Evolutionary conservation across 2,113 vertebrate genomes (phyloP).

Genomic region (Gracilinanus agilis): DNA sequence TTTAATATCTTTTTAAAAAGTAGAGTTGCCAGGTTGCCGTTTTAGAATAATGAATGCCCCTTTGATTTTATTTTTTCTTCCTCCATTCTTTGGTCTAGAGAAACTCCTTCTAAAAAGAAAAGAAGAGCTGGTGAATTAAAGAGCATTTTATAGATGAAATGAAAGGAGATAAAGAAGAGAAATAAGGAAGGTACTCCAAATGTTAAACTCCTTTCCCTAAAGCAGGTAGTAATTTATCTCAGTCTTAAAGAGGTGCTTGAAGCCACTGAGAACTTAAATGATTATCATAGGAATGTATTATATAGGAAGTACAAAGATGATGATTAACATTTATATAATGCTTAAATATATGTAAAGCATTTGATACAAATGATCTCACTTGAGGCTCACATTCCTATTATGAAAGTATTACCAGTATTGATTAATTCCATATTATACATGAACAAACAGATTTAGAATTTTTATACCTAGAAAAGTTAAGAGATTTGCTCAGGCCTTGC

Average conservation of each 20-base stretch:
- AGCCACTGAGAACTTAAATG: too few species aligned
- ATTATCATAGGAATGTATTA: not conserved
- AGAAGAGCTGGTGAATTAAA: conserved; percentile 89
- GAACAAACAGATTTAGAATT: not conserved
- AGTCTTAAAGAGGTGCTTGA: not conserved
- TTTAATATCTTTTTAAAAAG: not conserved
- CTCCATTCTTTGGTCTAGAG: conserved; percentile 81
- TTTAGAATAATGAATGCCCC: not conserved
- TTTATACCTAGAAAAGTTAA: not conserved
- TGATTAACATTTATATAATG: not conserved
- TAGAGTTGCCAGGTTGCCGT: too few species aligned
- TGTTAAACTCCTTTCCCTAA: not conserved
- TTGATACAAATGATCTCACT: not conserved
- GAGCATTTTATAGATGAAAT: conserved; percentile 78
- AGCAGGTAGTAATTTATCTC: not conserved
- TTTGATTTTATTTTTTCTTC: conserved; percentile 79
- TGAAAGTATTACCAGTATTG: not conserved
- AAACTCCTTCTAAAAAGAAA: conserved; percentile 86
- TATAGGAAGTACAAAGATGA: not conserved
- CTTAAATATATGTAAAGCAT: not conserved
- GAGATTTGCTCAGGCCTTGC: not conserved
- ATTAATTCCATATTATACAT: not conserved
- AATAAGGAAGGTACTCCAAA: not conserved
- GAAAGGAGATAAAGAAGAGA: not conserved
- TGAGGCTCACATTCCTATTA: not conserved